These are phyloP conservation scores for Chromis chromis DNA, from an alignment of 2,797 vertebrate genomes.

Conservation along the genomic window DNA sequence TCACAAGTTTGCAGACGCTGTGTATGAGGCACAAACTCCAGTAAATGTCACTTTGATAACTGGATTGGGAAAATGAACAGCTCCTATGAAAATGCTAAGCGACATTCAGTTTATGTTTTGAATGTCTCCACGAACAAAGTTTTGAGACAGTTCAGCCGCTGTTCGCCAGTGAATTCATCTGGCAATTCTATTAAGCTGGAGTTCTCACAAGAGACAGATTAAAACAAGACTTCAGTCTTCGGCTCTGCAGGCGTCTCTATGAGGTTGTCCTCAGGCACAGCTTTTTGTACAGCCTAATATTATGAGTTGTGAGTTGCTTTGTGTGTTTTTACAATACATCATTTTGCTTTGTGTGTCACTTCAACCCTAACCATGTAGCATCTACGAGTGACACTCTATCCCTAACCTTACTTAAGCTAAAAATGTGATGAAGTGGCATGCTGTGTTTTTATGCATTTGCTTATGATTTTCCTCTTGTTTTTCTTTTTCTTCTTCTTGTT, in stretches of 20 bases:
- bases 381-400: no score
- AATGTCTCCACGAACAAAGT: constrained; percentile 6
- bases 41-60: constrained; percentile 32
- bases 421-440: no score
- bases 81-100: constrained; percentile 15
- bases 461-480: no score
- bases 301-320: no score
- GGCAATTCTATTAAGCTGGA: constrained; percentile 11
- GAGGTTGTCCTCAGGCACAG: background rate
- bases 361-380: no score
- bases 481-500: no score
- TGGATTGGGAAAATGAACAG: constrained; percentile 15
- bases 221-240: constrained; percentile 1
- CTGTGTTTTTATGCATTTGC: no score
- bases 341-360: no score
- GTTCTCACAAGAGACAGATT: constrained; percentile 12
- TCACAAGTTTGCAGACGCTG: background rate
- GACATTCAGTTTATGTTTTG: constrained; percentile 25
- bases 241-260: background rate
- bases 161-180: constrained; percentile 21
- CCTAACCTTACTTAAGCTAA: no score
- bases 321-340: no score
- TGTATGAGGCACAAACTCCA: background rate
- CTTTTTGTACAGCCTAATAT: background rate
- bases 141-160: constrained; percentile 1